Conservation (phyloP, 2,888 invertebrate species). For the Steromphala cineraria region DNA sequence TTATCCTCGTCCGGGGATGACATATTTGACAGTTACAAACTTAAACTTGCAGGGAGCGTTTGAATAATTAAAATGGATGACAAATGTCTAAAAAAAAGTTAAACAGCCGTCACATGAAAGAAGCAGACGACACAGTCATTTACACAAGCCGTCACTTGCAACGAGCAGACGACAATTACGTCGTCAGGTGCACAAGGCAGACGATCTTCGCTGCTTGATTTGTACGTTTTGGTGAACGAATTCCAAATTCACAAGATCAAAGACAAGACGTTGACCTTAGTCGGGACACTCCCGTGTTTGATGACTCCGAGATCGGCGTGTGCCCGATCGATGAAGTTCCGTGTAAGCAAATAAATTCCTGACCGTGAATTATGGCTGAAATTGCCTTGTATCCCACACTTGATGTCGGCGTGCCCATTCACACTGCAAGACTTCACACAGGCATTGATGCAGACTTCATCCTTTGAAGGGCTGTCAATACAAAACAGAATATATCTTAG, state of each 20-base stretch:
- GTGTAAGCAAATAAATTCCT: not conserved
- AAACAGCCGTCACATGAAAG: no score
- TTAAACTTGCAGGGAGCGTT: no score
- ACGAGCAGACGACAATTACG: no score
- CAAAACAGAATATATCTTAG: not conserved
- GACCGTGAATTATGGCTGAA: not conserved
- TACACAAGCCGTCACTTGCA: no score
- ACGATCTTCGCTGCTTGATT: not conserved
- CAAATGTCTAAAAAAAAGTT: no score
- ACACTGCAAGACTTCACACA: not conserved
- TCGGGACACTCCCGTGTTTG: not conserved
- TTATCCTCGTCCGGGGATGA: not conserved
- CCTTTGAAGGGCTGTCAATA: not conserved
- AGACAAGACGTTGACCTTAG: not conserved
- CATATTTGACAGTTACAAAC: not conserved
- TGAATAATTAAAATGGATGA: no score
- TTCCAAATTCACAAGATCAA: not conserved
- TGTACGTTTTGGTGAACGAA: not conserved
- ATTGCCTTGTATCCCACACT: not conserved
- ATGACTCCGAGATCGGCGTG: not conserved
- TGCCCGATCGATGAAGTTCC: not conserved
- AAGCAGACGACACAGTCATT: no score
- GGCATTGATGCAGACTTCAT: not conserved
- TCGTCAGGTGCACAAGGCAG: not conserved
- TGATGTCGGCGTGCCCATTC: not conserved